Evolutionary conservation across 2,888 invertebrate species (phyloP).

Genomic region (Embidobia sp.): DNA sequence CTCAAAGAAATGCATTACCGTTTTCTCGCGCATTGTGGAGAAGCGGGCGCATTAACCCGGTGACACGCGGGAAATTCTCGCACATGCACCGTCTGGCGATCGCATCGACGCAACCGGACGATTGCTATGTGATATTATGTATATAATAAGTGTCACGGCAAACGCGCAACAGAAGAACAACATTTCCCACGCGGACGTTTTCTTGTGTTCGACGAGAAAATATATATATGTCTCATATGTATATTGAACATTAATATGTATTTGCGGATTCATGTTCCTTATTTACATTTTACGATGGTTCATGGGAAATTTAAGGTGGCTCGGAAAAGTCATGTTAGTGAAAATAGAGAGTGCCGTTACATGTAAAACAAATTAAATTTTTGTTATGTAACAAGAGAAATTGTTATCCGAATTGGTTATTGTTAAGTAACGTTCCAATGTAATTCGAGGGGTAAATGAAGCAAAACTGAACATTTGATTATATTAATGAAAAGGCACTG

Average conservation of each 20-base stretch:
- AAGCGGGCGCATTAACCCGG: conserved; percentile 63
- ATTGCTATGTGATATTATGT: conserved; percentile 57
- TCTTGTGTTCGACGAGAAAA: conserved; percentile 25
- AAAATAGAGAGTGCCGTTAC: no score
- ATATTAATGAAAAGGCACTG: no score
- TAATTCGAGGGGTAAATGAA: no score
- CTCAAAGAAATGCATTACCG: conserved; percentile 64
- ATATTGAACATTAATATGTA: conserved; percentile 16
- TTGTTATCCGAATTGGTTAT: no score
- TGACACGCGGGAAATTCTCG: conserved; percentile 65
- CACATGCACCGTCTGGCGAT: conserved; percentile 56
- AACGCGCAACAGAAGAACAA: conserved; percentile 22
- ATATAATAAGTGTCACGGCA: conserved; percentile 60
- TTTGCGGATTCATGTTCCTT: conserved; percentile 1
- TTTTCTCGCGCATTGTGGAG: conserved; percentile 61
- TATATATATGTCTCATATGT: conserved; percentile 18
- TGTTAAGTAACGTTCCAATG: no score
- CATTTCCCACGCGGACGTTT: conserved; percentile 60
- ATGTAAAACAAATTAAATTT: no score
- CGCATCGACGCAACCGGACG: conserved; percentile 46
- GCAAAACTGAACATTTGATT: no score
- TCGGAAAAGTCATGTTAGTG: no score
- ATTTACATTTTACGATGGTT: not conserved
- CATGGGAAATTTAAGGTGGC: conserved; percentile 4
- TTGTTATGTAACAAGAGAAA: no score